Base-by-base conservation (phyloP, 1,140 invertebrate genomes). In the Caenorhabditis brenneri region DNA sequence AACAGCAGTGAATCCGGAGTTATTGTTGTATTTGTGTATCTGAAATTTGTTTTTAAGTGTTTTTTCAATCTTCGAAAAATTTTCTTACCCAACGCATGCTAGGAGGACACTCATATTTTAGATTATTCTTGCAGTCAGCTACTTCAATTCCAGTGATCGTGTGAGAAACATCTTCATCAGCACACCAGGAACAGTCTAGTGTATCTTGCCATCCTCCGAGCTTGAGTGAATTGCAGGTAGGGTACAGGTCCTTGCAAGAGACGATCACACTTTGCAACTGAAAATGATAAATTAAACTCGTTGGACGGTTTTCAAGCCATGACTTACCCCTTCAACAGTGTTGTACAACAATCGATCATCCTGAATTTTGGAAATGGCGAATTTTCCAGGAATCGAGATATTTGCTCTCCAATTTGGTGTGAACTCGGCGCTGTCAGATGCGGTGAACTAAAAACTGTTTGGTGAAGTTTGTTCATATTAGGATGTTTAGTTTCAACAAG, bases 141-240 rank as follows among this genome's bases (percentile, higher is more conserved):
- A 48, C 46, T 29, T 82, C 81, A 3, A 12, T 33, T 10, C 39
- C 24, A 27, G 12, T 22, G 1, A 82, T 82, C 1, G 60, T 46
- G 7, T 33, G 39, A 31, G 27, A 19, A 2, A 9, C 4, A 19
- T 49, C 39, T 9, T 82, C 81, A 69, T 82, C 81, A 22, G 81
- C 55, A 33, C 81, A 82, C 58, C 58, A 82, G 10, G 42, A 39
- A 22, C 81, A 82, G 9, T 46, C 24, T 12, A 82, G n/a, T 19
- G 36, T 55, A 74, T 82, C 81, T 69, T 82, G 22, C 81, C 81
- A 82, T 42, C 58, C 81, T 19, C 60, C 60, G 2, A 10, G 12
- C 3, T 29, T 27, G 16, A 82, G 24, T 31, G 60, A 31, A 15
- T 69, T 29, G 24, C 81, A 82, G 15, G 10, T 49, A 9, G 55